These are phyloP conservation scores for Tauraco hartlaubi DNA, from an alignment of 2,797 vertebrate species.

Conservation along the genomic window DNA sequence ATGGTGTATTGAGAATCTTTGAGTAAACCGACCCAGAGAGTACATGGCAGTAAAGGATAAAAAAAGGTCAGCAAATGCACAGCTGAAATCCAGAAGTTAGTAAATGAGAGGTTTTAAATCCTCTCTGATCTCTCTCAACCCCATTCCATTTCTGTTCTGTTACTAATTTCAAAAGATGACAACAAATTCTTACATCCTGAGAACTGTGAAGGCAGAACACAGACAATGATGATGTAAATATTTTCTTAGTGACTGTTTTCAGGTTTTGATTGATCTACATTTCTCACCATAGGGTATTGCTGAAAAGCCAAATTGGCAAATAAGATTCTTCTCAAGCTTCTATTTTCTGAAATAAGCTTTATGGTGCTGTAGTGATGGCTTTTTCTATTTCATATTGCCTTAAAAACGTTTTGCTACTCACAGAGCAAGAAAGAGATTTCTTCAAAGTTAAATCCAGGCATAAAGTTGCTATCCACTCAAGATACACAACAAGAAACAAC, in stretches of 20 bases:
- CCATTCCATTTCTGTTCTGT: slow-evolving; percentile 18
- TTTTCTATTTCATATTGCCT: not conserved
- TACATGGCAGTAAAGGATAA: not conserved
- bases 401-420: not conserved
- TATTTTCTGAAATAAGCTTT: slow-evolving; percentile 11
- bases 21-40: slow-evolving; percentile 54
- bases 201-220: not conserved
- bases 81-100: slow-evolving; percentile 30
- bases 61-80: slow-evolving; percentile 32
- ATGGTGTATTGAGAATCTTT: slow-evolving; percentile 33
- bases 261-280: not conserved
- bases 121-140: not conserved
- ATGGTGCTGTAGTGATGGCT: not conserved
- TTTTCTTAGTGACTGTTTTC: not conserved
- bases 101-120: slow-evolving; percentile 62
- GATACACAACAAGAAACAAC: not conserved
- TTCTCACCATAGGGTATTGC: not conserved
- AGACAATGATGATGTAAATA: not conserved
- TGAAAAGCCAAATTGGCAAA: not conserved
- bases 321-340: not conserved
- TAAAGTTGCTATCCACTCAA: not conserved
- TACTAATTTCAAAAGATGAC: not conserved
- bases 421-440: not conserved
- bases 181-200: not conserved
- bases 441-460: not conserved